Percentiles rank a stretch among this genome's conserved stretches.
phyloP scores from a whole-genome alignment of 2,888 invertebrate genomes.

The Acronicta psi region DNA sequence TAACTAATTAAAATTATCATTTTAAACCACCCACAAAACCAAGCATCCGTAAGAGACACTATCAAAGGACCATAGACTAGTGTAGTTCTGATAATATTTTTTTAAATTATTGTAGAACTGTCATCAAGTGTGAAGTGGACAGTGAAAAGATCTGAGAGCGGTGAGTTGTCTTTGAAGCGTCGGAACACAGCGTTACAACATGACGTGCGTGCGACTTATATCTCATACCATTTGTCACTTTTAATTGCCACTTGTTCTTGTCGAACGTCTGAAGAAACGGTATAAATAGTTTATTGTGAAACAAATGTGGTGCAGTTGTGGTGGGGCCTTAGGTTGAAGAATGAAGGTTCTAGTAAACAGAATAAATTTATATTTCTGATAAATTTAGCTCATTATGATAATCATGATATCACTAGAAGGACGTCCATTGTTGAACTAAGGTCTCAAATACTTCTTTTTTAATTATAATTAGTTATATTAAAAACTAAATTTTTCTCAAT shows the following conservation, averaged over 20 bases:
- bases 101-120: slow-evolving; percentile 54
- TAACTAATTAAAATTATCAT: slow-evolving; percentile 5
- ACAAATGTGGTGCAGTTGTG: slow-evolving; percentile 49
- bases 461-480: too few species aligned
- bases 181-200: slow-evolving; percentile 72
- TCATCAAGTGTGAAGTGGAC: slow-evolving; percentile 63
- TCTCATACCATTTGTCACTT: slow-evolving; percentile 87
- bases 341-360: neutral
- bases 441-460: too few species aligned
- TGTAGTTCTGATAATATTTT: slow-evolving; percentile 37
- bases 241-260: slow-evolving; percentile 87
- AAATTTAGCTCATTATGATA: neutral
- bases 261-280: slow-evolving; percentile 79
- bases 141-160: slow-evolving; percentile 76
- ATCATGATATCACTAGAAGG: too few species aligned
- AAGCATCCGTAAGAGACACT: neutral
- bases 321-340: neutral
- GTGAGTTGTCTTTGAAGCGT: slow-evolving; percentile 67
- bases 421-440: too few species aligned
- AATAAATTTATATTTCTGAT: neutral
- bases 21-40: neutral
- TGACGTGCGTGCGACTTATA: slow-evolving; percentile 63
- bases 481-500: too few species aligned
- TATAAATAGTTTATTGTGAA: slow-evolving; percentile 87
- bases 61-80: slow-evolving; percentile 24